Evolutionary conservation across 2,888 invertebrate species (phyloP), one percentile per base, ranked within the genome.

Genomic region (Apocheima hispidaria): DNA sequence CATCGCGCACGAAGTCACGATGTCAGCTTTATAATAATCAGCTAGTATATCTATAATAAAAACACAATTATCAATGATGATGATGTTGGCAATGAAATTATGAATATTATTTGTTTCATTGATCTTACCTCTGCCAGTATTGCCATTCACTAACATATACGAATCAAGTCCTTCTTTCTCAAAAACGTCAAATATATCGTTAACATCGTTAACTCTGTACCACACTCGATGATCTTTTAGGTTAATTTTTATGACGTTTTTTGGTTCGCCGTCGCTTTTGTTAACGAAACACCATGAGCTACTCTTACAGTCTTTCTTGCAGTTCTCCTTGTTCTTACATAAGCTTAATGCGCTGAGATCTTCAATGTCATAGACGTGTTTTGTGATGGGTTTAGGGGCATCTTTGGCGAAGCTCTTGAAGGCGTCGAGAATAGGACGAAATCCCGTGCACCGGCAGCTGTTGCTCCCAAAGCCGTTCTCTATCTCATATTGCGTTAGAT

Each of bases 361-460:
- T 75, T 92, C 91, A 21, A 92, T 88, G 36, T 92, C 95, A 0
- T 78, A 51, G 28, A 94, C 85, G 48, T 83, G 82, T 16, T 87
- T 84, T 0, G 91, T 81, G 7, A 68, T 26, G 2, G 78, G 72
- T n/a, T 75, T 69, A 0, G 93, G 89, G 5, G 94, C 93, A 73
- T 96, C 96, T 21, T 78, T 87, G 0, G 96, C 95, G 64, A 96
- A 95, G n/a, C 94, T 94, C 75, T 96, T 96, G 83, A 97, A 96
- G 0, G 96, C 94, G 71, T 96, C 96, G 43, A 97, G 79, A 55
- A 97, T 97, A 1, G 96, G 94, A 7, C 96, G 91, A 72, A 96
- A 96, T 0, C 96, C 96, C 0, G 97, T 97, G 75, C 97, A 97
- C 41, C 97, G 93, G 68, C 97, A 97, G n/a, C 96, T 94, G 69